Conservation (phyloP, 2,113 vertebrate species). For the Daphoenositta chrysoptera region DNA sequence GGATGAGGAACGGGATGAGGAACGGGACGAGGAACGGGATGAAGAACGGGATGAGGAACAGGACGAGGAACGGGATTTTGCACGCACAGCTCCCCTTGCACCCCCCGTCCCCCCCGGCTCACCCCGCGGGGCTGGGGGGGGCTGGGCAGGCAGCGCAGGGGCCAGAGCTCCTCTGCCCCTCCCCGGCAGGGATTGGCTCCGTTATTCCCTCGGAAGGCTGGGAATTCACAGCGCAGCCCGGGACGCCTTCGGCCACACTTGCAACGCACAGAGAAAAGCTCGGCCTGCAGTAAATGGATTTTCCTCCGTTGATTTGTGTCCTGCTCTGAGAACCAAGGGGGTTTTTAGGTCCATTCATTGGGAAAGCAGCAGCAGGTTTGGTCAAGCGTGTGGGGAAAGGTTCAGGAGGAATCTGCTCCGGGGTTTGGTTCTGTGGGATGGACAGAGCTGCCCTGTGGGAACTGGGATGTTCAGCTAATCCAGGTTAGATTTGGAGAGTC, state of each 20-base stretch:
- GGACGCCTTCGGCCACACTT: background rate
- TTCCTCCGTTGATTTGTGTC: background rate
- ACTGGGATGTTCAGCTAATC: rapidly evolving
- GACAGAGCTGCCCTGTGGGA: background rate
- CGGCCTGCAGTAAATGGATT: background rate
- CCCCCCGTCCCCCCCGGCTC: background rate
- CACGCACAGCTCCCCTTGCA: no score
- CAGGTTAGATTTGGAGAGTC: background rate
- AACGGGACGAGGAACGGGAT: no score
- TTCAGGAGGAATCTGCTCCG: background rate
- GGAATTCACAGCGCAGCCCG: background rate
- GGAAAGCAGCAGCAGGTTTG: background rate
- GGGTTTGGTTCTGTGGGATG: rapidly evolving
- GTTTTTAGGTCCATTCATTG: background rate
- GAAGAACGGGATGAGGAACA: no score
- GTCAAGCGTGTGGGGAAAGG: background rate
- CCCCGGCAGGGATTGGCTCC: no score
- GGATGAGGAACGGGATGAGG: no score
- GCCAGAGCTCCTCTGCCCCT: background rate
- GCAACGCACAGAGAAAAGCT: constrained; percentile 16
- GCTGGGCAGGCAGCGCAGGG: background rate
- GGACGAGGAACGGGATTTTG: no score
- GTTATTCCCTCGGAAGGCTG: no score
- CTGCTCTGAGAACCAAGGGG: background rate
- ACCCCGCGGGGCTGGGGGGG: background rate